Percentiles rank a stretch among this genome's conserved stretches.
Evolutionary conservation across 2,113 vertebrate species (phyloP).

Genomic region (Pardalotus punctatus): DNA sequence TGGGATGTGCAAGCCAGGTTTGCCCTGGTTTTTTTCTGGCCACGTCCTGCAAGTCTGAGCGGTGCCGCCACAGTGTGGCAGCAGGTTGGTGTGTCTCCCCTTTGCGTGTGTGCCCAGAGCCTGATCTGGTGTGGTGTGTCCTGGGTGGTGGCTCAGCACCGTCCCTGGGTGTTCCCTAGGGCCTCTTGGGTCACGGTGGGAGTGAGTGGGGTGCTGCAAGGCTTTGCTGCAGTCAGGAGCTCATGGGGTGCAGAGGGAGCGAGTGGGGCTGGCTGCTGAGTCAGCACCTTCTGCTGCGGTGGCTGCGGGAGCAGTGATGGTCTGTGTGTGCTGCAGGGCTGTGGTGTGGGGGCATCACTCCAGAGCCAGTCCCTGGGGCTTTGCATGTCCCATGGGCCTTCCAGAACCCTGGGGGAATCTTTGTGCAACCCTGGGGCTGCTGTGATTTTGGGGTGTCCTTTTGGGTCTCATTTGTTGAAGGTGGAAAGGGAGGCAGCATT

Average conservation of each 20-base stretch:
- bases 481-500: not conserved
- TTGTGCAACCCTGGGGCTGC: rapidly evolving
- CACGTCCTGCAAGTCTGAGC: not conserved
- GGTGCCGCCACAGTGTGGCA: not conserved
- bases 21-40: not conserved
- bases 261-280: not conserved
- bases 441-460: not conserved
- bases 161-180: not conserved
- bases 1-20: not conserved
- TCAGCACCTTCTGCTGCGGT: not conserved
- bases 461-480: not conserved
- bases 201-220: not conserved
- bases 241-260: not conserved
- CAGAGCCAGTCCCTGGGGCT: rapidly evolving
- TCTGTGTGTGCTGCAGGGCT: not conserved
- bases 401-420: not conserved
- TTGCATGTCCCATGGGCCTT: not conserved
- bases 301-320: not conserved
- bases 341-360: rapidly evolving
- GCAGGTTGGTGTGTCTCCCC: not conserved
- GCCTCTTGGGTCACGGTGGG: rapidly evolving
- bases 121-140: not conserved
- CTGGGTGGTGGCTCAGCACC: not conserved
- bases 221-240: not conserved
- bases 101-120: rapidly evolving